Evolutionary conservation across 2,113 vertebrate genomes (phyloP).

Genomic region (Pollachius pollachius): DNA sequence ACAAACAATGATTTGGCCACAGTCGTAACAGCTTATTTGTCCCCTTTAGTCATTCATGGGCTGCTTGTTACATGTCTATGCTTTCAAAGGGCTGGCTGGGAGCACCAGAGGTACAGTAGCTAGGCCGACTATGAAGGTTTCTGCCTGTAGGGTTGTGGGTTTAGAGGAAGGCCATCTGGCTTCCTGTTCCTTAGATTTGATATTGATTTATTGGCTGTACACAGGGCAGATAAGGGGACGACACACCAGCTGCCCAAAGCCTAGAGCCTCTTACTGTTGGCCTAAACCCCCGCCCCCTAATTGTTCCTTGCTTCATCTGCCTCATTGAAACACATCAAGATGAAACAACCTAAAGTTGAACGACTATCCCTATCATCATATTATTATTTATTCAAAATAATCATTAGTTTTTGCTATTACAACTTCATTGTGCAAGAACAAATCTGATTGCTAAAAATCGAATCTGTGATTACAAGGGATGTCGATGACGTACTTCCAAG

Average conservation of each 20-base stretch:
- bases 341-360: not conserved
- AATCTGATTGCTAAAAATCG: no score
- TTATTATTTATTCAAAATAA: no score
- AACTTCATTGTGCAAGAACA: no score
- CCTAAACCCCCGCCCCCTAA: conserved; percentile 53
- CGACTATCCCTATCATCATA: no score
- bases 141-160: conserved; percentile 46
- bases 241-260: conserved; percentile 66
- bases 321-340: conserved; percentile 17
- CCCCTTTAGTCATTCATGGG: conserved; percentile 81
- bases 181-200: conserved; percentile 75
- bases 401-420: no score
- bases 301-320: conserved; percentile 49
- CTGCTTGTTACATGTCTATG: conserved; percentile 74
- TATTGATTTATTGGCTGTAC: conserved; percentile 81
- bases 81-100: conserved; percentile 73
- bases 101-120: conserved; percentile 73
- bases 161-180: conserved; percentile 73
- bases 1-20: conserved; percentile 76
- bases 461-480: no score
- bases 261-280: conserved; percentile 18
- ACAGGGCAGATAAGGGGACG: conserved; percentile 63
- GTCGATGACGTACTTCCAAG: no score
- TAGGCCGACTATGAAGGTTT: conserved; percentile 58
- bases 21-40: conserved; percentile 83